Evolutionary conservation across 2,797 vertebrate species (phyloP), one percentile per base, ranked within the genome.

Genomic region (Yasuhikotakia modesta): DNA sequence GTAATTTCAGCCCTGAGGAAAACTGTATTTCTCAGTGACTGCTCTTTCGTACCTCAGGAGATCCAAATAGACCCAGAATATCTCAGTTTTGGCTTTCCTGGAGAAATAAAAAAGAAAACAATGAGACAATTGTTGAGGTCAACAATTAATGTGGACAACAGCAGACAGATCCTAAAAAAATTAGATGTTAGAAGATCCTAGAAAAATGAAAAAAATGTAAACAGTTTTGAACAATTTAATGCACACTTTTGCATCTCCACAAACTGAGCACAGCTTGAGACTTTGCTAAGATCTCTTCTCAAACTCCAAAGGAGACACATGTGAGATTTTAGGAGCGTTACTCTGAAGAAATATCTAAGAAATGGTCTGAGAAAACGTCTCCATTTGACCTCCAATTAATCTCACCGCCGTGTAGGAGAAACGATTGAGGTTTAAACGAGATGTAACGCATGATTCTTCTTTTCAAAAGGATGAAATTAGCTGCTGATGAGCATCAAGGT

Each of bases 401-500:
- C 27, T 17, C 32, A 55, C 19, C 13, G 17, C 12, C 14, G 16
- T 13, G 5, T 24, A 65, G 0, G 2, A 53, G 5, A 55, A 52
- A 64, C 3, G 52, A 52, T 30, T 30, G 4, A 4, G 73, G 39
- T 24, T 21, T 74, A 43, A 66, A 8, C n/a, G 19, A 64, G 45
- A 64, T 55, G 14, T 43, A 22, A 61, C 46, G 46, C 17, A 16
- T n/a, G 46, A 50, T 5, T 60, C 12, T 14, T 61, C 12, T 57
- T 61, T 46, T 73, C 60, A 10, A 10, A 8, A 10, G 4, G 14
- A 22, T 48, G n/a, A 73, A 73, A 64, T 17, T n/a, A 39, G 60
- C 27, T 52, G 52, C 21, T 88, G 80, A 82, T 85, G 87, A 78
- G 76, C 88, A 89, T 84, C 85, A 87, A 86, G 85, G 85, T 87